Percentiles rank a stretch among this genome's conserved stretches.
These are phyloP conservation scores for Parus major DNA, from an alignment of 2,113 vertebrate genomes.

Conservation along the genomic window DNA sequence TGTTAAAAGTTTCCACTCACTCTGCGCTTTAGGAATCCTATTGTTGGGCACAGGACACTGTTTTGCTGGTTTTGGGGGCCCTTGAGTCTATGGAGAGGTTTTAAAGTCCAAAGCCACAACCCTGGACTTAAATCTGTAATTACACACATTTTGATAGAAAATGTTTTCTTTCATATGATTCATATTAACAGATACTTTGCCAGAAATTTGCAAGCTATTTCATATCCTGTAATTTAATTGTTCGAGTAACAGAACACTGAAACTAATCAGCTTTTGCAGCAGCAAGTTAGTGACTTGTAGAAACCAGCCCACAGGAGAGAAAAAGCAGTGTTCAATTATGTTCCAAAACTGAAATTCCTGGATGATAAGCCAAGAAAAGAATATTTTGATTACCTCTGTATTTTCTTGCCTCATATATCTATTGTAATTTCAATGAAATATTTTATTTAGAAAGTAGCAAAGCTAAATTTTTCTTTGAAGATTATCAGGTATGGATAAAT, in stretches of 20 bases:
- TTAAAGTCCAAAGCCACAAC: background rate
- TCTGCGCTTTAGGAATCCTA: conserved; percentile 74
- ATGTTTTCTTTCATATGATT: background rate
- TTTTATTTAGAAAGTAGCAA: background rate
- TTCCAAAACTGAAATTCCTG: background rate
- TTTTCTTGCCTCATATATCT: background rate
- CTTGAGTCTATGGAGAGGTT: background rate
- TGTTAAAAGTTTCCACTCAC: conserved; percentile 65
- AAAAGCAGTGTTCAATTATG: background rate
- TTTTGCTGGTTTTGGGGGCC: background rate
- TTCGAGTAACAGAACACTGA: background rate
- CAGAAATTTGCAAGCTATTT: background rate
- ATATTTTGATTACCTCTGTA: background rate
- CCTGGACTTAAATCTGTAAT: background rate
- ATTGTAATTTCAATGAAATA: background rate
- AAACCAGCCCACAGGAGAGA: background rate
- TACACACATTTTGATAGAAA: background rate
- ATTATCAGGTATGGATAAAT: background rate
- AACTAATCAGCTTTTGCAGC: background rate
- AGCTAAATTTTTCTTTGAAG: background rate
- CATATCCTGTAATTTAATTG: background rate
- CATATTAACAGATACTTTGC: background rate
- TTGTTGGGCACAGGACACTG: conserved; percentile 68
- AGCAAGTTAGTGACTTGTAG: background rate
- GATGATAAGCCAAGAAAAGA: background rate